Evolutionary conservation across 2,888 invertebrate species (phyloP).

Genomic region (Philereme vetulata): DNA sequence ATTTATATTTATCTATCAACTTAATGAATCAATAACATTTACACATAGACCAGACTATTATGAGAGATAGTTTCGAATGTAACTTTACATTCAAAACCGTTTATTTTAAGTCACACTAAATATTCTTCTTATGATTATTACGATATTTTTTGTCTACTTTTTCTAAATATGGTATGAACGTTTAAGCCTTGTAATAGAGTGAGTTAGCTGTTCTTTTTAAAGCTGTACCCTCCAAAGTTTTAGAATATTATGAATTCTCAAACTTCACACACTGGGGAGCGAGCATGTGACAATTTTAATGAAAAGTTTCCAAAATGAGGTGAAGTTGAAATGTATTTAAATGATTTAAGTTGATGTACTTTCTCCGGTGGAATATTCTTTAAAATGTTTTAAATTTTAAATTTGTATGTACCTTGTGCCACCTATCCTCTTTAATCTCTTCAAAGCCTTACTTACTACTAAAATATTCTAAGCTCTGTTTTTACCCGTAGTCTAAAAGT

Average conservation of each 20-base stretch:
- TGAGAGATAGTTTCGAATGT: too few species aligned
- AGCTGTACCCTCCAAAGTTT: conserved; percentile 36
- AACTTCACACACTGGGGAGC: conserved; percentile 39
- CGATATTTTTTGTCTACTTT: too few species aligned
- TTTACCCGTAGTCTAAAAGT: too few species aligned
- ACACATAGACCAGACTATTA: too few species aligned
- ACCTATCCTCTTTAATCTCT: background rate
- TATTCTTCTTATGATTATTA: too few species aligned
- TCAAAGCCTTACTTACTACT: too few species aligned
- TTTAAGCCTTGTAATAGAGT: background rate
- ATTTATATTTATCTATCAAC: too few species aligned
- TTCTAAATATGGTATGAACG: too few species aligned
- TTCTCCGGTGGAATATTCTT: conserved; percentile 11
- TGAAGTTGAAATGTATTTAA: conserved; percentile 26
- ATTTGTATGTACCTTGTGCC: background rate
- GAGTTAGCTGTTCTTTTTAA: conserved; percentile 4
- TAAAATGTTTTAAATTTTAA: conserved; percentile 8
- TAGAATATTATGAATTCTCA: conserved; percentile 47
- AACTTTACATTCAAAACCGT: too few species aligned
- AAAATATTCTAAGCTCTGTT: too few species aligned
- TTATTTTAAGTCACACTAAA: too few species aligned
- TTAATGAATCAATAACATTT: too few species aligned
- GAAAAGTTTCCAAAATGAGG: conserved; percentile 38
- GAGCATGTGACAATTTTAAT: conserved; percentile 39
- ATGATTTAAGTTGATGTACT: conserved; percentile 25